Evolutionary conservation across 2,113 vertebrate genomes (phyloP).

Genomic region (Myotis brandtii): DNA sequence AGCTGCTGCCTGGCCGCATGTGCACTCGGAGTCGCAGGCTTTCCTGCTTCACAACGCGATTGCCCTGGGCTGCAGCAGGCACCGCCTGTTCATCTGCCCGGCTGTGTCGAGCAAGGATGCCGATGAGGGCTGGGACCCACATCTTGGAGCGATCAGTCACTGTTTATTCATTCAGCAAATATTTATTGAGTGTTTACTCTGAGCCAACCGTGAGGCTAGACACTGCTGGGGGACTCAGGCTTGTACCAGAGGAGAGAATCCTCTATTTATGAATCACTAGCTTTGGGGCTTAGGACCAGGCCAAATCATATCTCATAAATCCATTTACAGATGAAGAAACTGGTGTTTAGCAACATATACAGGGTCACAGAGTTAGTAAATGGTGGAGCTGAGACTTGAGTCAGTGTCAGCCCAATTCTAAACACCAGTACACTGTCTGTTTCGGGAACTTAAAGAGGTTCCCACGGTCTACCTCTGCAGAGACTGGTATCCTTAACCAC

Average conservation of each 20-base stretch:
- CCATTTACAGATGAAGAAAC: conserved; percentile 12
- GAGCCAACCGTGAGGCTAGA: conserved; percentile 43
- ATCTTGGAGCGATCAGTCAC: conserved; percentile 31
- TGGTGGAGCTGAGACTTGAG: conserved; percentile 19
- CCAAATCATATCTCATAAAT: conserved; percentile 21
- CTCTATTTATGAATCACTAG: neutral
- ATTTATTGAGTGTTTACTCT: conserved; percentile 63
- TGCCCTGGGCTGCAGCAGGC: neutral
- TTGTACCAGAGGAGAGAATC: neutral
- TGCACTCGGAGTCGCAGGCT: neutral
- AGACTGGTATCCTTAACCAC: neutral
- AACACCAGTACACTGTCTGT: neutral
- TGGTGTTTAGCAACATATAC: neutral
- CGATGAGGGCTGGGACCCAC: neutral
- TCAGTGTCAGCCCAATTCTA: neutral
- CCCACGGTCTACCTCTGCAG: neutral
- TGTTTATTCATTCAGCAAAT: conserved; percentile 69
- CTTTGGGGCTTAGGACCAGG: neutral
- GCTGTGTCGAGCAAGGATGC: neutral
- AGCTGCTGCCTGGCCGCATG: conserved; percentile 24
- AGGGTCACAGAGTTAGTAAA: neutral
- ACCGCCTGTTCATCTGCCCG: neutral
- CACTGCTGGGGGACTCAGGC: neutral
- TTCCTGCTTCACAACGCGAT: neutral
- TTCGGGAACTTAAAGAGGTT: neutral